phyloP scores from a whole-genome alignment of 2,888 invertebrate genomes.

The Ectemnius lituratus region DNA sequence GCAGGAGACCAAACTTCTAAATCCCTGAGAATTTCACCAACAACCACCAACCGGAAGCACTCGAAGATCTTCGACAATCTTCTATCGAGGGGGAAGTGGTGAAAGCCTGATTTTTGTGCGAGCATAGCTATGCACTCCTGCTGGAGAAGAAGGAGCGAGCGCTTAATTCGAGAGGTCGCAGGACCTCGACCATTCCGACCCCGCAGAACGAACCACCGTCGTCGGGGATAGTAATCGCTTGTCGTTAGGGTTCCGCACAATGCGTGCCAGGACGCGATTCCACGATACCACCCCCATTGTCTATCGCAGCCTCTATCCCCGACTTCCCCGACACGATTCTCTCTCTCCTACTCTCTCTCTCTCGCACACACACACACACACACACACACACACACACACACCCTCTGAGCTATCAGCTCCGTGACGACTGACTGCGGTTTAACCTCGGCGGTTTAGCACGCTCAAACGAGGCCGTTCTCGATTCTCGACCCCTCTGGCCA shows the following conservation, averaged over 20 bases:
- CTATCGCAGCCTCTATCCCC: conserved; percentile 57
- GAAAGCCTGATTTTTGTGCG: conserved; percentile 29
- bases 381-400: conserved; percentile 47
- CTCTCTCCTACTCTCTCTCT: conserved; percentile 11
- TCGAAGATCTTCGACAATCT: no score
- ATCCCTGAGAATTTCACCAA: no score
- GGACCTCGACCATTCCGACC: conserved; percentile 40
- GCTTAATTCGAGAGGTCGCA: conserved; percentile 61
- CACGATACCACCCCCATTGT: conserved; percentile 74
- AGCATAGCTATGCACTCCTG: conserved; percentile 5
- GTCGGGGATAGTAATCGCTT: conserved; percentile 68
- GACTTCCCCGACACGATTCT: not conserved
- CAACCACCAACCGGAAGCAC: no score
- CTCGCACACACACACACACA: conserved; percentile 40
- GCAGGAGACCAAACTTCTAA: conserved; percentile 12
- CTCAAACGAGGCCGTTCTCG: conserved; percentile 74
- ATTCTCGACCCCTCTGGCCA: conserved; percentile 63
- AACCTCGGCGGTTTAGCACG: conserved; percentile 73
- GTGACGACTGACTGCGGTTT: conserved; percentile 73
- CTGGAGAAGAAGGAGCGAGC: conserved; percentile 37
- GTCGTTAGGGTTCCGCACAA: conserved; percentile 72
- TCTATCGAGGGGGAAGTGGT: no score
- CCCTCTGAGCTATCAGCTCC: conserved; percentile 33
- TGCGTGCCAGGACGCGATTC: conserved; percentile 74
- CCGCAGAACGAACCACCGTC: conserved; percentile 48